A percentile compares a stretch with the other conserved stretches of the same genome.
These are phyloP conservation scores for Callosobruchus maculatus DNA, from an alignment of 2,888 invertebrate species.

Conservation along the genomic window DNA sequence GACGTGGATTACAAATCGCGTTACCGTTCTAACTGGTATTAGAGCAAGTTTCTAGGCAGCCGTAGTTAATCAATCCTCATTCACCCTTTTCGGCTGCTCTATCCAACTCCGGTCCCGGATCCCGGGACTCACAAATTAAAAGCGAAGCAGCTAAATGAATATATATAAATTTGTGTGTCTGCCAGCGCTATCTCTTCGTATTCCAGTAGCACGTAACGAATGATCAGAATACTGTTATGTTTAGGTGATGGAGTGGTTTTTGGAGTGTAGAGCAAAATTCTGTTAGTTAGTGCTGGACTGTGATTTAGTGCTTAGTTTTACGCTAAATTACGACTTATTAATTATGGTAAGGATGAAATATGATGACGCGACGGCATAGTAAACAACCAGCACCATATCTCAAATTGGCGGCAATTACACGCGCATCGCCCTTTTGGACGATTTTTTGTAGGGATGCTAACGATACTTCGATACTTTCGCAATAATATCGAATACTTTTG, in stretches of 20 bases:
- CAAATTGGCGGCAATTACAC: too few species aligned
- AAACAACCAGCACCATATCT: too few species aligned
- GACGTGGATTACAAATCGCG: not conserved
- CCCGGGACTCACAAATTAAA: not conserved
- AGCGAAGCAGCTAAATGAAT: not conserved
- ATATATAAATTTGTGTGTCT: not conserved
- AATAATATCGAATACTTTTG: too few species aligned
- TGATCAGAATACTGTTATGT: not conserved
- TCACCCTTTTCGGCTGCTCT: not conserved
- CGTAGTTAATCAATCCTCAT: not conserved
- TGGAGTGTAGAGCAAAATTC: not conserved
- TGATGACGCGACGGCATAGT: too few species aligned
- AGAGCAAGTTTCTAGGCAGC: not conserved
- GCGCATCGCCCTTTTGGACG: too few species aligned
- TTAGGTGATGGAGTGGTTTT: not conserved
- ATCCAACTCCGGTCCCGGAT: not conserved
- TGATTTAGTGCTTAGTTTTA: too few species aligned
- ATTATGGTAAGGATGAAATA: too few species aligned
- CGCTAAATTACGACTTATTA: too few species aligned
- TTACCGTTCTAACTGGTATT: not conserved
- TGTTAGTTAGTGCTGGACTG: not conserved
- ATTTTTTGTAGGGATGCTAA: too few species aligned
- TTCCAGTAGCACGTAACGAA: not conserved
- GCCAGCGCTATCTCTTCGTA: not conserved
- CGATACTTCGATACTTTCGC: too few species aligned